Conservation (phyloP, 2,888 invertebrate genomes). For the Anarsia innoxiella region DNA sequence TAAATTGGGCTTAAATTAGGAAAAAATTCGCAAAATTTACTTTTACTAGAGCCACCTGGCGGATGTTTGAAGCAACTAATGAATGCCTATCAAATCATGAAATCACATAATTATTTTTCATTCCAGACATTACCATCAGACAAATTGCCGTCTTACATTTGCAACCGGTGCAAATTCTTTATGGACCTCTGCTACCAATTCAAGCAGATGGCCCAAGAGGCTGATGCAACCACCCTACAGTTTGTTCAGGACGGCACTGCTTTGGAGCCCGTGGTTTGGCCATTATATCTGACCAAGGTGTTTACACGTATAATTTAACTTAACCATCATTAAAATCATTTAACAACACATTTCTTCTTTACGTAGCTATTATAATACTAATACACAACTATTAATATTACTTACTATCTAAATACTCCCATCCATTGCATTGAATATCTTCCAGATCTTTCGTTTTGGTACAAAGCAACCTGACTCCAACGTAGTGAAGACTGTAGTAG, state of each 20-base stretch:
- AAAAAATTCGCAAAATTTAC: background rate
- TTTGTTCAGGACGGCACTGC: conserved; percentile 79
- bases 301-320: no score
- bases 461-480: conserved; percentile 15
- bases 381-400: no score
- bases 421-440: conserved; percentile 9
- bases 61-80: conserved; percentile 1
- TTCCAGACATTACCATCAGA: conserved; percentile 78
- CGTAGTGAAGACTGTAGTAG: conserved; percentile 44
- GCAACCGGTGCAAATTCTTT: conserved; percentile 79
- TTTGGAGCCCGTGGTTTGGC: conserved; percentile 69
- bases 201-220: conserved; percentile 83
- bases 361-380: no score
- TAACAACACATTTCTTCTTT: no score
- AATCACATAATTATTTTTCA: conserved; percentile 6
- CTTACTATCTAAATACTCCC: no score
- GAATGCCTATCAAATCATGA: background rate
- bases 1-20: background rate
- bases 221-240: conserved; percentile 81
- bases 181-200: conserved; percentile 83
- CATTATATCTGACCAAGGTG: conserved; percentile 51
- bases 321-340: no score
- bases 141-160: conserved; percentile 84
- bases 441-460: conserved; percentile 28
- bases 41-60: conserved; percentile 16